Evolutionary conservation across 2,797 vertebrate genomes (phyloP).

Genomic region (Myotis vivesi): DNA sequence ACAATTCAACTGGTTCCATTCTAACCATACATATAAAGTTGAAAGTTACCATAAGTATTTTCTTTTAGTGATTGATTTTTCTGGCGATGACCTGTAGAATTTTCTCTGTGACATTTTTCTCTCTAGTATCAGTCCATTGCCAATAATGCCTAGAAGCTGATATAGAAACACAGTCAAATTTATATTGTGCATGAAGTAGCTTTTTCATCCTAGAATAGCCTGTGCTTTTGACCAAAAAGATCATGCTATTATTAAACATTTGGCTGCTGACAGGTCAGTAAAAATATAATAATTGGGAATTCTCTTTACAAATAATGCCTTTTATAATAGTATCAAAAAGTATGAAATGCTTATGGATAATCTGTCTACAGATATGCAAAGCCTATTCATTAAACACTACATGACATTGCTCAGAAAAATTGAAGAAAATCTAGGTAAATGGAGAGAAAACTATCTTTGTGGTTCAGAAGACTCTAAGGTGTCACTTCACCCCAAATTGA

Average conservation of each 20-base stretch:
- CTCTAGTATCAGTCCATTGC: neutral
- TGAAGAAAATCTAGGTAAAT: neutral
- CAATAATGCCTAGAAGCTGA: neutral
- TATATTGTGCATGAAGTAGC: neutral
- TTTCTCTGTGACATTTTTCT: neutral
- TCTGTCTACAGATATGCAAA: neutral
- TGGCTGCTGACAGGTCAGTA: neutral
- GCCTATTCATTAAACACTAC: neutral
- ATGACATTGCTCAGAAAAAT: neutral
- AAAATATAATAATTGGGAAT: constrained; percentile 9
- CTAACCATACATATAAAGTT: neutral
- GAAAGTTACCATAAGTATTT: neutral
- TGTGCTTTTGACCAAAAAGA: neutral
- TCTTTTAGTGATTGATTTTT: neutral
- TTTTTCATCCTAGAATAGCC: neutral
- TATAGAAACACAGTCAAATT: neutral
- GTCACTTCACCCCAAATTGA: neutral
- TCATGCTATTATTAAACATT: neutral
- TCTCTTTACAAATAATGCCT: neutral
- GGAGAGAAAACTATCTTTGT: neutral
- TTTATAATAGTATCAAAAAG: neutral
- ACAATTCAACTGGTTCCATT: constrained; percentile 2
- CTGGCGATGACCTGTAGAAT: neutral
- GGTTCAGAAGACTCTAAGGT: neutral
- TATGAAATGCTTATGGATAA: neutral